Conservation (phyloP, 2,113 vertebrate species). For the Cynoglossus semilaevis region DNA sequence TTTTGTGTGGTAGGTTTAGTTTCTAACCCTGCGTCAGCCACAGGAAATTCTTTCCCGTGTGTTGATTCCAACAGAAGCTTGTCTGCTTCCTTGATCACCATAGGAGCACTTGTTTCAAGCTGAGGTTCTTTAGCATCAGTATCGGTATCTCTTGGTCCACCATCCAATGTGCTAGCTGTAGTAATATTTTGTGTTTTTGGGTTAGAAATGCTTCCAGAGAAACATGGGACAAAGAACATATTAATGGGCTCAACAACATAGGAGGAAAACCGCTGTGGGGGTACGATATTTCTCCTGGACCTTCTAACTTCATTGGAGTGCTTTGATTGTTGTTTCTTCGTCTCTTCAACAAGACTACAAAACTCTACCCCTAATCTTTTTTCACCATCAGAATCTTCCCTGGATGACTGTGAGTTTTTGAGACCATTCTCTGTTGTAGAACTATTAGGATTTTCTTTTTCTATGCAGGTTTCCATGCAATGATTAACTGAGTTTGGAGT, state of each 20-base stretch:
- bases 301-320: slow-evolving; percentile 63
- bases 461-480: slow-evolving; percentile 3
- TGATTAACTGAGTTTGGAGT: background rate
- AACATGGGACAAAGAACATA: slow-evolving; percentile 75
- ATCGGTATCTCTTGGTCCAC: slow-evolving; percentile 41
- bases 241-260: slow-evolving; percentile 85
- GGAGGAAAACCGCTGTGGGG: slow-evolving; percentile 85
- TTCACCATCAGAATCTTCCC: slow-evolving; percentile 14
- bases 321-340: slow-evolving; percentile 26
- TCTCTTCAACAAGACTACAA: background rate
- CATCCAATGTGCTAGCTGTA: slow-evolving; percentile 48
- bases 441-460: background rate
- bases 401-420: slow-evolving; percentile 14
- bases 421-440: background rate
- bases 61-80: slow-evolving; percentile 8
- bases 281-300: slow-evolving; percentile 83
- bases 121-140: slow-evolving; percentile 10
- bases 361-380: slow-evolving; percentile 10
- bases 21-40: slow-evolving; percentile 7
- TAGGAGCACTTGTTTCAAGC: slow-evolving; percentile 5
- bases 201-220: slow-evolving; percentile 77
- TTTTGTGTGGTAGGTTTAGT: slow-evolving; percentile 17
- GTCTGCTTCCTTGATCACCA: slow-evolving; percentile 1
- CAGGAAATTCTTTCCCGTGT: slow-evolving; percentile 1
- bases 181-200: slow-evolving; percentile 62